Evolutionary conservation across 2,797 vertebrate genomes (phyloP), one percentile per base, ranked within the genome.

Genomic region (Ceyx erithaca): DNA sequence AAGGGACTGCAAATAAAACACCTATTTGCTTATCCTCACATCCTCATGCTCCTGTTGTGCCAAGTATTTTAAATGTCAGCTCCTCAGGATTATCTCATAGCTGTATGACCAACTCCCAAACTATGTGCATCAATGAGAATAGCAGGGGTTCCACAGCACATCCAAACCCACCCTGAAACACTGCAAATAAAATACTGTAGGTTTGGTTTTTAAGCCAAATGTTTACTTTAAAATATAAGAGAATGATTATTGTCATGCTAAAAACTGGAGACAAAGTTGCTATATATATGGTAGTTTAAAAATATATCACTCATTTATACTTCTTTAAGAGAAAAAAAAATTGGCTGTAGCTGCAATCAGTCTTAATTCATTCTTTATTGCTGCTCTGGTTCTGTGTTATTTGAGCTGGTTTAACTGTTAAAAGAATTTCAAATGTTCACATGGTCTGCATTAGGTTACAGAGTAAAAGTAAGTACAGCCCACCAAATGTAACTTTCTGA

Each of bases 301-400:
- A 92, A 92, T 82, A 77, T 62, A 92, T 87, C 71, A 85, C 37
- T 81, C 75, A 92, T 94, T 93, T 94, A 55, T 95, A 95, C 96
- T 95, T 93, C 95, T 96, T 95, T 95, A 95, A 97, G 94, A 89
- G 90, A 58, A 72, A 92, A 96, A 95, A 95, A 96, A 90, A 79
- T 93, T 97, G 97, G 97, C 97, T 96, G 96, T 96, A 97, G 94
- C 96, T 97, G 95, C 97, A 98, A 98, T 98, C 98, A 97, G 97
- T 96, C 97, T 98, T 98, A 98, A 98, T 98, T 98, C 97, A 97
- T 97, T 97, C 98, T 98, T 98, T 98, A 98, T 98, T 98, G 97
- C 97, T 97, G 97, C 94, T 97, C 97, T 97, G 97, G 97, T 98
- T 97, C 96, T 97, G 94, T 98, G 98, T 98, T 98, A 98, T 98